Percentiles rank a stretch among this genome's conserved stretches.
Conservation (phyloP, 2,888 invertebrate genomes). For the Mythimna albipuncta region DNA sequence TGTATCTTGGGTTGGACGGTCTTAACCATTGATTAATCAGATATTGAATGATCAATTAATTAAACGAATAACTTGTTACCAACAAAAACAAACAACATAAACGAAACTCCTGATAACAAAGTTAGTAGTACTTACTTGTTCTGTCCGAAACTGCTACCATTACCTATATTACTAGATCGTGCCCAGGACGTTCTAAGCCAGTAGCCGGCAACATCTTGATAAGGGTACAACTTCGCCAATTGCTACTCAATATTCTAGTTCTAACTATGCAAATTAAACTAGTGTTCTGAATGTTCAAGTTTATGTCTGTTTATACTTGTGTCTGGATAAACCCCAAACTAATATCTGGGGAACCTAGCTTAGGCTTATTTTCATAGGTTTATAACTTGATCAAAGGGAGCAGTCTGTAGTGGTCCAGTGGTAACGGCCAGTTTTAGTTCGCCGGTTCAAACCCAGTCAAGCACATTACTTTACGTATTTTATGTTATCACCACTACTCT, state of each 20-base stretch:
- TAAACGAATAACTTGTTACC: not conserved
- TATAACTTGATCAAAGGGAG: not conserved
- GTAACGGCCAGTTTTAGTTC: too few species aligned
- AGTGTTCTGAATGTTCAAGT: slow-evolving; percentile 1
- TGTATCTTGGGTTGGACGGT: too few species aligned
- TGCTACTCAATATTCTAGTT: slow-evolving; percentile 14
- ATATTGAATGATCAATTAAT: not conserved
- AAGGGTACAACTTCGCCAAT: slow-evolving; percentile 33
- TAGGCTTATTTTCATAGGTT: not conserved
- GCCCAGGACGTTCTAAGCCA: not conserved
- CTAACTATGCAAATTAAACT: slow-evolving; percentile 51
- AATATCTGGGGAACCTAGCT: not conserved
- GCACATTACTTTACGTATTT: too few species aligned
- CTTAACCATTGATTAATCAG: too few species aligned
- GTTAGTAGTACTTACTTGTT: slow-evolving; percentile 3
- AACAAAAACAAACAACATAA: slow-evolving; percentile 18
- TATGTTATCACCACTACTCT: too few species aligned
- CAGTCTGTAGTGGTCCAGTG: too few species aligned
- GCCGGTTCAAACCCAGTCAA: too few species aligned
- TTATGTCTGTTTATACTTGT: slow-evolving; percentile 4
- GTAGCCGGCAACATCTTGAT: slow-evolving; percentile 28
- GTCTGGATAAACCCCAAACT: not conserved
- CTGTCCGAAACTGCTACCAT: slow-evolving; percentile 11
- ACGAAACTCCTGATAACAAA: not conserved
- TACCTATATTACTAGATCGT: slow-evolving; percentile 12